A percentile compares a stretch with the other conserved stretches of the same genome.
These are phyloP conservation scores for Pavo muticus DNA, from an alignment of 2,113 vertebrate species.

Conservation along the genomic window DNA sequence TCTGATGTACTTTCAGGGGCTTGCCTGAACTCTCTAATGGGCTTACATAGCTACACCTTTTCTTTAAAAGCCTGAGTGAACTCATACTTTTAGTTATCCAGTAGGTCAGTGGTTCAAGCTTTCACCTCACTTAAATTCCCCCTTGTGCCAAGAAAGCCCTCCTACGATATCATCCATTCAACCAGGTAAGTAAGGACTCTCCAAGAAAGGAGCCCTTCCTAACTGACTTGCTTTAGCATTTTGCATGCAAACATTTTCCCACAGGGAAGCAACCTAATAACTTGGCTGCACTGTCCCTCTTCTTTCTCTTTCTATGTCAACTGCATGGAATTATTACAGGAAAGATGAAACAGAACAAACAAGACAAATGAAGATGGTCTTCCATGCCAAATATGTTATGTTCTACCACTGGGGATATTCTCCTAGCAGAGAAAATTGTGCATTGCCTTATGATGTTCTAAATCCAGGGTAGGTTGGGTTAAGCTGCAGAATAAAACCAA, in stretches of 20 bases:
- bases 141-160: neutral
- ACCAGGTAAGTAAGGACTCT: neutral
- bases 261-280: neutral
- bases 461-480: neutral
- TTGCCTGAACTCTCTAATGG: neutral
- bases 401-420: neutral
- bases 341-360: neutral
- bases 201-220: neutral
- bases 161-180: neutral
- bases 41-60: neutral
- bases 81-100: neutral
- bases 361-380: neutral
- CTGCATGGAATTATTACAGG: neutral
- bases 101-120: neutral
- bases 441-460: neutral
- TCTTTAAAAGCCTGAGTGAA: constrained; percentile 15
- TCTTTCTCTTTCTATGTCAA: neutral
- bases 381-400: neutral
- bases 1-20: neutral
- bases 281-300: neutral
- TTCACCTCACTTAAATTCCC: neutral
- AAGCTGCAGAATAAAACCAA: neutral
- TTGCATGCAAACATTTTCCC: neutral
- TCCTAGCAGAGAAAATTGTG: neutral
- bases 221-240: neutral